Conservation (phyloP, 2,888 invertebrate species). For the Adineta ricciae region DNA sequence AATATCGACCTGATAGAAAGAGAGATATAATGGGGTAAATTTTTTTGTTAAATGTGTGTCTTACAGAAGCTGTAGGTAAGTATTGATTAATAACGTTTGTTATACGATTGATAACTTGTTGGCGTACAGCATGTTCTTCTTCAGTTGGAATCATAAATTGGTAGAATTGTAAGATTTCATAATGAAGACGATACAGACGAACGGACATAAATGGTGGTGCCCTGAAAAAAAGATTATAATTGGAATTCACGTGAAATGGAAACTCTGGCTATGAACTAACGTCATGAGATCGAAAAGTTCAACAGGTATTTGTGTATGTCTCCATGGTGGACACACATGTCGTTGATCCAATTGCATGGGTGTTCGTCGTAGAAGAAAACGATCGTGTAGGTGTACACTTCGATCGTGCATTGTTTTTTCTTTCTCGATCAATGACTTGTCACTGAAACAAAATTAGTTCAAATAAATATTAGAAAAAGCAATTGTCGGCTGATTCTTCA, state of each 20-base stretch:
- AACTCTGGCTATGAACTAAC: background rate
- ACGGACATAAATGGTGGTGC: background rate
- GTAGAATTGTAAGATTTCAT: slow-evolving; percentile 93
- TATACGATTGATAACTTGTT: slow-evolving; percentile 77
- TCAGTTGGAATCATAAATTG: slow-evolving; percentile 82
- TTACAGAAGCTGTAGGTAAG: slow-evolving; percentile 70
- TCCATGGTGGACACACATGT: background rate
- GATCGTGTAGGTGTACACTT: background rate
- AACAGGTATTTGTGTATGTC: slow-evolving; percentile 1
- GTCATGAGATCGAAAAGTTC: slow-evolving; percentile 5
- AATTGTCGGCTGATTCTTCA: background rate
- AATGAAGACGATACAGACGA: slow-evolving; percentile 61
- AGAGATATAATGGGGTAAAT: too few species aligned
- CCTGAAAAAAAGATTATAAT: background rate
- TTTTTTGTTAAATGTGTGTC: background rate
- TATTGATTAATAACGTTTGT: slow-evolving; percentile 72
- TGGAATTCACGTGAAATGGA: background rate
- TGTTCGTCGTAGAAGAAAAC: background rate
- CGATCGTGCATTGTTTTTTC: background rate
- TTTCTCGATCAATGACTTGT: background rate
- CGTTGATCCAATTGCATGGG: background rate
- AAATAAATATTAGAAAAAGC: background rate
- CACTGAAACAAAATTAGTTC: background rate
- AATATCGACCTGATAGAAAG: slow-evolving; percentile 65
- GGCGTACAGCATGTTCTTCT: slow-evolving; percentile 77